phyloP scores from a whole-genome alignment of 2,888 invertebrate species.

The Caenorhabditis zanzibari region DNA sequence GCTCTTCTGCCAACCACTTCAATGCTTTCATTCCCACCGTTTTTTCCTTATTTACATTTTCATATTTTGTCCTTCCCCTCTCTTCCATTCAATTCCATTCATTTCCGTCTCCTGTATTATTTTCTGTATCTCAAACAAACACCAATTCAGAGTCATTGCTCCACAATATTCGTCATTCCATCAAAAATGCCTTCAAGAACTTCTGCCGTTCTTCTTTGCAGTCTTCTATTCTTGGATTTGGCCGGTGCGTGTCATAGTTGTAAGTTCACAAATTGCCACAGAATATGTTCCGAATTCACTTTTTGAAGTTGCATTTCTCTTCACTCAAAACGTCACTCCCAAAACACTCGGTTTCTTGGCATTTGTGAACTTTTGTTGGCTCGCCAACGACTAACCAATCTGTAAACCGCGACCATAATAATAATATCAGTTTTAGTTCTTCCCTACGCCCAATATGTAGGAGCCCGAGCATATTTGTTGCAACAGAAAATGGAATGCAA shows the following conservation, averaged over 20 bases:
- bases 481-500: slow-evolving; percentile 80
- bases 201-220: slow-evolving; percentile 46
- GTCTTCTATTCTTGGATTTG: slow-evolving; percentile 49
- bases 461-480: slow-evolving; percentile 77
- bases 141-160: slow-evolving; percentile 5
- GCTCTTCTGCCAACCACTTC: slow-evolving; percentile 50
- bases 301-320: slow-evolving; percentile 18
- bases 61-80: slow-evolving; percentile 30
- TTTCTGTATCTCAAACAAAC: slow-evolving; percentile 43
- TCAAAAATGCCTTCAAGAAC: slow-evolving; percentile 24
- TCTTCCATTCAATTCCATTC: slow-evolving; percentile 21
- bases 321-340: slow-evolving; percentile 14
- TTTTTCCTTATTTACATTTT: slow-evolving; percentile 45
- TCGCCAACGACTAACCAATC: slow-evolving; percentile 11
- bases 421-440: slow-evolving; percentile 68
- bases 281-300: slow-evolving; percentile 29
- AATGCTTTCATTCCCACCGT: background rate
- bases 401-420: background rate
- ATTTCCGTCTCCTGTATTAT: slow-evolving; percentile 46
- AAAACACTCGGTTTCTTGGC: slow-evolving; percentile 44
- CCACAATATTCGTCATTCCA: slow-evolving; percentile 1
- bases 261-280: slow-evolving; percentile 66
- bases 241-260: slow-evolving; percentile 72
- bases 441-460: slow-evolving; percentile 78
- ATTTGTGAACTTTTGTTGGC: slow-evolving; percentile 58